Conservation (phyloP, 2,113 vertebrate species). For the Micromys minutus region DNA sequence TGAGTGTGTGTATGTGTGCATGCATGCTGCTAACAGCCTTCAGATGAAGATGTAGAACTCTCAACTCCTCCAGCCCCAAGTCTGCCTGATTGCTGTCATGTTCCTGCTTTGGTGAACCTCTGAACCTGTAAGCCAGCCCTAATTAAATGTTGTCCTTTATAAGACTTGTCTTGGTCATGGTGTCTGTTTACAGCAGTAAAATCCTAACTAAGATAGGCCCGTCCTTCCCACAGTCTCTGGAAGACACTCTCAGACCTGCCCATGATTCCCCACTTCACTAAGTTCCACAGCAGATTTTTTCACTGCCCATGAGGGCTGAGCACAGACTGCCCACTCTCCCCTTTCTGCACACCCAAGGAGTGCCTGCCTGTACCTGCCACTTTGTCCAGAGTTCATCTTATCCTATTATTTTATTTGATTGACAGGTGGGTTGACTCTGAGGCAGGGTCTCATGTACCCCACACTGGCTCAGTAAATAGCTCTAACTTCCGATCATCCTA, state of each 20-base stretch:
- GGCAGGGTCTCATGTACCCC: neutral
- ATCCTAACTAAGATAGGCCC: neutral
- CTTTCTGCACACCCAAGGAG: neutral
- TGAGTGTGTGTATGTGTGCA: too few species aligned
- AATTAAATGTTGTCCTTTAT: too few species aligned
- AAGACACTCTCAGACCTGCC: neutral
- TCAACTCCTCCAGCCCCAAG: too few species aligned
- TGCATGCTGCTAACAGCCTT: too few species aligned
- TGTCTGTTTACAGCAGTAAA: too few species aligned
- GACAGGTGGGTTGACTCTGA: neutral
- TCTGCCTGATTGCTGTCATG: too few species aligned
- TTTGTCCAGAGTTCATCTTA: neutral
- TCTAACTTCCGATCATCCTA: neutral
- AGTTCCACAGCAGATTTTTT: neutral
- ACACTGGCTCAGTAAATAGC: neutral
- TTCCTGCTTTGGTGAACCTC: too few species aligned
- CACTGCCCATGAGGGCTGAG: too few species aligned
- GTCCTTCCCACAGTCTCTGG: neutral
- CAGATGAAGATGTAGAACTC: too few species aligned
- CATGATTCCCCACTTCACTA: too few species aligned
- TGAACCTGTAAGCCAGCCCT: too few species aligned
- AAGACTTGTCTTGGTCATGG: too few species aligned
- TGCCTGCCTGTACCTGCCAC: rapidly evolving
- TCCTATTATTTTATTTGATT: neutral
- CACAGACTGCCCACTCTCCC: neutral